Conservation (phyloP, 64 coral and sea anemone genomes). For the Pachyseris speciosa region DNA sequence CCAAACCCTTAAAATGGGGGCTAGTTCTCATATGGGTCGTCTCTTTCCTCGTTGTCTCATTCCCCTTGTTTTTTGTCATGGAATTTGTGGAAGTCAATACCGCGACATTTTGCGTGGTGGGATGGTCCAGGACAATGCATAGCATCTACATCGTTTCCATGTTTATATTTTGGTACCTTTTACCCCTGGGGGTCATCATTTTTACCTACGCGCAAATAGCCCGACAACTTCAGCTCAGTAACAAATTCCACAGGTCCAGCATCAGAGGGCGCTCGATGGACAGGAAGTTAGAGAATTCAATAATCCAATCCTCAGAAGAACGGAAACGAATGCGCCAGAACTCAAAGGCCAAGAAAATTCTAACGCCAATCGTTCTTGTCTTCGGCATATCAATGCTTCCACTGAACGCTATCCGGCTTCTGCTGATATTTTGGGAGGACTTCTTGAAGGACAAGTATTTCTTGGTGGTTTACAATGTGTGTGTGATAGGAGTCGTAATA, state of each 20-base stretch:
- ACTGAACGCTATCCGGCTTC: slow-evolving; percentile 8
- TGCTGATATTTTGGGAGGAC: slow-evolving; percentile 19
- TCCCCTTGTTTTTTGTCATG: slow-evolving; percentile 56
- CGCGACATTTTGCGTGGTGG: neutral
- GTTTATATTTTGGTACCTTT: slow-evolving; percentile 37
- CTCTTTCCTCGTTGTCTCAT: slow-evolving; percentile 42
- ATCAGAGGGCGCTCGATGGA: neutral
- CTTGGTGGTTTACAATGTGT: slow-evolving; percentile 30
- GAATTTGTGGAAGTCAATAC: neutral
- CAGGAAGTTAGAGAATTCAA: neutral
- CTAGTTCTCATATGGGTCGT: slow-evolving; percentile 37
- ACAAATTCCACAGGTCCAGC: slow-evolving; percentile 39
- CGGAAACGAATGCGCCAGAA: slow-evolving; percentile 51
- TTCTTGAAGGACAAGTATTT: neutral
- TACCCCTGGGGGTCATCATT: slow-evolving; percentile 47
- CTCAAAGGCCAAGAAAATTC: slow-evolving; percentile 44
- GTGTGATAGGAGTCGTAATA: slow-evolving; percentile 49
- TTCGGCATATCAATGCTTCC: slow-evolving; percentile 62
- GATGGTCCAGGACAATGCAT: neutral
- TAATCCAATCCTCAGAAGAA: neutral
- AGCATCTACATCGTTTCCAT: slow-evolving; percentile 18
- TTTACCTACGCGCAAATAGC: slow-evolving; percentile 63
- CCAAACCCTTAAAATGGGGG: slow-evolving; percentile 16
- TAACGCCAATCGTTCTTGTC: slow-evolving; percentile 50
- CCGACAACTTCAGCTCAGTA: slow-evolving; percentile 19